Percentiles rank a stretch among this genome's conserved stretches.
These are phyloP conservation scores for Eidolon helvum DNA, from an alignment of 2,113 vertebrate genomes.

Conservation along the genomic window DNA sequence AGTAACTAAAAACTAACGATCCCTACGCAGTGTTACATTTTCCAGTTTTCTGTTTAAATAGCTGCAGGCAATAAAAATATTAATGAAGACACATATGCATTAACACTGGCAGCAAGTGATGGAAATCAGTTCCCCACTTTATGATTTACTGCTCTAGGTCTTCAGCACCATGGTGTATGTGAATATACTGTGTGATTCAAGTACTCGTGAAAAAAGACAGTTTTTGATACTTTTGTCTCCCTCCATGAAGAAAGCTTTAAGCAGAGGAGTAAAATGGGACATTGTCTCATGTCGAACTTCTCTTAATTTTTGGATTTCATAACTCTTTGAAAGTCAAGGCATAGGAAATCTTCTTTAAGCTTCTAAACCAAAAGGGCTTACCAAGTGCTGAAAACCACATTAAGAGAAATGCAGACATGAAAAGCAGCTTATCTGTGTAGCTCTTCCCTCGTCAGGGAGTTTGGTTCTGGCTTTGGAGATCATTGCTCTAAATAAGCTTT, in stretches of 20 bases:
- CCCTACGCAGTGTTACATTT: constrained; percentile 74
- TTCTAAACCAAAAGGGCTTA: constrained; percentile 53
- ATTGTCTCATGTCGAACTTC: constrained; percentile 62
- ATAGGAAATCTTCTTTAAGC: constrained; percentile 67
- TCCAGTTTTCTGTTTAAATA: constrained; percentile 79
- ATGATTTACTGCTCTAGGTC: constrained; percentile 50
- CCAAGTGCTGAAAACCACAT: constrained; percentile 40
- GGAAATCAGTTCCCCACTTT: constrained; percentile 46
- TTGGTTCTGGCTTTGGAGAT: not conserved
- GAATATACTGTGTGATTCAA: not conserved
- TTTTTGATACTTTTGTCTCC: constrained; percentile 48
- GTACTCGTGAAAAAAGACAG: constrained; percentile 44
- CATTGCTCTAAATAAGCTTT: constrained; percentile 33
- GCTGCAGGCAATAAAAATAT: constrained; percentile 80
- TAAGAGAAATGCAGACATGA: not conserved
- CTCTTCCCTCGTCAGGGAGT: constrained; percentile 35
- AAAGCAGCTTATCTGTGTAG: not conserved
- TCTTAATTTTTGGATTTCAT: constrained; percentile 75
- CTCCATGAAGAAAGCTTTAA: constrained; percentile 26
- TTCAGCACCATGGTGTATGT: not conserved
- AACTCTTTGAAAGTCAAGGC: constrained; percentile 70
- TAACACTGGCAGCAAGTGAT: constrained; percentile 69
- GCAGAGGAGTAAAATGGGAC: constrained; percentile 50
- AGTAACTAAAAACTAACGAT: constrained; percentile 85
- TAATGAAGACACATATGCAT: constrained; percentile 80